Evolutionary conservation across 1,140 invertebrate species (phyloP), one percentile per base, ranked within the genome.

Genomic region (Amyelois transitella): DNA sequence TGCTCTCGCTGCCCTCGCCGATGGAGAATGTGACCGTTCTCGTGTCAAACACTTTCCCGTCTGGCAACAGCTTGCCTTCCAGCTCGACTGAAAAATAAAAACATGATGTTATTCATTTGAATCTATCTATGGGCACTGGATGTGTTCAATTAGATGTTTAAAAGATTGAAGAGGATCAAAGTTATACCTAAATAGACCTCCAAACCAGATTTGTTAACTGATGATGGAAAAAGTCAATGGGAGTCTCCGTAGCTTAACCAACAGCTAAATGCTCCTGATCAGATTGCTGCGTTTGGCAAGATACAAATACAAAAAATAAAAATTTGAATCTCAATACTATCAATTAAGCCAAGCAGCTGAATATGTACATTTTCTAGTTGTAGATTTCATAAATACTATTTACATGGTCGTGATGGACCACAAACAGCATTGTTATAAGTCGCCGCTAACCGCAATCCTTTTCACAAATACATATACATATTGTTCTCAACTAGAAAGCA

Each of bases 1-100:
- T 92, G 43, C 83, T 77, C 55, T 95, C 93, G 51, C 85, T 90
- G 17, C 95, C 97, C 88, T 99, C 97, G 0, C 97, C 97, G n/a
- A 98, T 86, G 25, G 86, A 82, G 81, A 98, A 99, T 43, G 92
- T 91, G 0, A 97, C 90, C 62, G 96, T 93, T 69, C 95, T 89
- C 0, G 56, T 70, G 50, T 89, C 86, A 51, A 89, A 88, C 2
- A 82, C 66, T 62, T 77, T 79, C 8, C 73, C 82, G 25, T 77
- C 77, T 0, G 57, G 48, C 12, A 69, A 58, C 0, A 88, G 91
- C 65, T 86, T 91, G 25, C 97, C 97, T 73, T 92, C 90, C 53
- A 98, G 72, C 70, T 96, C 93, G 60, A 98, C 96, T 96, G 84
- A 32, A 62, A 64, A 7, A 53, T 60, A 68, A 66, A 10, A 47